Percentiles rank a stretch among this genome's conserved stretches.
Evolutionary conservation across 2,113 vertebrate genomes (phyloP).

Genomic region (Murina feae): DNA sequence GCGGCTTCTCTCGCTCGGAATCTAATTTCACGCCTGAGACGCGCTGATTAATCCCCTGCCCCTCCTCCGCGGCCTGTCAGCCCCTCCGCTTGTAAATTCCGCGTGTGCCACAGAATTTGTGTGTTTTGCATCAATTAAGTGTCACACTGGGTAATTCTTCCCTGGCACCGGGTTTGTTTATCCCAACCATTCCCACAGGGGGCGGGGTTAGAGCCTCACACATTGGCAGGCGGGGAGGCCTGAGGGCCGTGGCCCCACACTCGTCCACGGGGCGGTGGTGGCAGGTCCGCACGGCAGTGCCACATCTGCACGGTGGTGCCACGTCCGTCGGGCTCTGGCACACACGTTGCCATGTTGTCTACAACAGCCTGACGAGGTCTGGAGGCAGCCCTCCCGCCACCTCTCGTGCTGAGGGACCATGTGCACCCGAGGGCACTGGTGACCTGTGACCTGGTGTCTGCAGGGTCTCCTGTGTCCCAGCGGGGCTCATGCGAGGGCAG

Average conservation of each 20-base stretch:
- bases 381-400: neutral
- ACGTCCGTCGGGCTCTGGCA: neutral
- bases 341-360: neutral
- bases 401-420: neutral
- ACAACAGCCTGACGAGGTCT: no score
- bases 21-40: conserved; percentile 85
- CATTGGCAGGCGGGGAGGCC: neutral
- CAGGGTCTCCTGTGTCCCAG: neutral
- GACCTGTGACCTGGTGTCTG: rapidly evolving
- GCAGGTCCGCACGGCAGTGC: neutral
- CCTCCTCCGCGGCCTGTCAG: conserved; percentile 62
- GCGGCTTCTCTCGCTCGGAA: conserved; percentile 79
- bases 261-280: no score
- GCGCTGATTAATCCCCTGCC: conserved; percentile 79
- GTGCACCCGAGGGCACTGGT: neutral
- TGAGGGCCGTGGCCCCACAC: neutral
- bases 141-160: conserved; percentile 79
- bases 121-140: conserved; percentile 81
- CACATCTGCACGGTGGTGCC: no score
- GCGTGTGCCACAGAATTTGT: conserved; percentile 77
- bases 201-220: neutral
- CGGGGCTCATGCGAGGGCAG: neutral
- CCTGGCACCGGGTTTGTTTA: conserved; percentile 66
- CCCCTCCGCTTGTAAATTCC: conserved; percentile 80
- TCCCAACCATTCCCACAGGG: conserved; percentile 1